A percentile compares a stretch with the other conserved stretches of the same genome.
Conservation (phyloP, 2,113 vertebrate species). For the Nothocercus nigrocapillus region DNA sequence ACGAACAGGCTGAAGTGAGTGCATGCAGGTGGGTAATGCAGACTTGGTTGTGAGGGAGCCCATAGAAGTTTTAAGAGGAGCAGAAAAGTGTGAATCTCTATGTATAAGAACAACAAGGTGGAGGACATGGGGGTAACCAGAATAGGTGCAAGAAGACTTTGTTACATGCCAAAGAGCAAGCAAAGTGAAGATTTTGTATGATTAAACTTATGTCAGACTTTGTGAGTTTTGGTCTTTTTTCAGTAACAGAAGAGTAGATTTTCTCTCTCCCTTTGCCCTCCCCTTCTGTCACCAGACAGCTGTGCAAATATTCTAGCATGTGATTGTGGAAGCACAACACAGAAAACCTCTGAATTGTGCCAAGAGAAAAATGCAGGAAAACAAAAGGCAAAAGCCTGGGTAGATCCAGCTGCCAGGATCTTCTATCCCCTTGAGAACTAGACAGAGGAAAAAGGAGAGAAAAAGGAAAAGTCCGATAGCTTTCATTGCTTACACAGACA, state of each 20-base stretch:
- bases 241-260: conserved; percentile 3
- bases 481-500: not conserved
- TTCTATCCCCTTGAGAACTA: not conserved
- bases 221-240: not conserved
- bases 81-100: not conserved
- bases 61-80: not conserved
- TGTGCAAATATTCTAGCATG: conserved; percentile 73
- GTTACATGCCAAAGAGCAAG: not conserved
- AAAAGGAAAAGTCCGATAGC: not conserved
- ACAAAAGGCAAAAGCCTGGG: conserved; percentile 59
- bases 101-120: not conserved
- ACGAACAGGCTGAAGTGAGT: not conserved
- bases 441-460: not conserved
- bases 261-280: not conserved
- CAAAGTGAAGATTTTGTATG: not conserved
- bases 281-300: conserved; percentile 56
- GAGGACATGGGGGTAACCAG: not conserved
- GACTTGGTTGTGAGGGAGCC: not conserved
- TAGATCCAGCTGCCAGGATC: conserved; percentile 58
- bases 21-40: not conserved
- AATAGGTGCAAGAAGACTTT: not conserved
- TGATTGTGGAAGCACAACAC: conserved; percentile 63
- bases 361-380: conserved; percentile 62
- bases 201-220: not conserved
- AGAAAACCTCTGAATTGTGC: conserved; percentile 58